Evolutionary conservation across 2,888 invertebrate genomes (phyloP), one percentile per base, ranked within the genome.

Genomic region (Pilophorus perplexus): DNA sequence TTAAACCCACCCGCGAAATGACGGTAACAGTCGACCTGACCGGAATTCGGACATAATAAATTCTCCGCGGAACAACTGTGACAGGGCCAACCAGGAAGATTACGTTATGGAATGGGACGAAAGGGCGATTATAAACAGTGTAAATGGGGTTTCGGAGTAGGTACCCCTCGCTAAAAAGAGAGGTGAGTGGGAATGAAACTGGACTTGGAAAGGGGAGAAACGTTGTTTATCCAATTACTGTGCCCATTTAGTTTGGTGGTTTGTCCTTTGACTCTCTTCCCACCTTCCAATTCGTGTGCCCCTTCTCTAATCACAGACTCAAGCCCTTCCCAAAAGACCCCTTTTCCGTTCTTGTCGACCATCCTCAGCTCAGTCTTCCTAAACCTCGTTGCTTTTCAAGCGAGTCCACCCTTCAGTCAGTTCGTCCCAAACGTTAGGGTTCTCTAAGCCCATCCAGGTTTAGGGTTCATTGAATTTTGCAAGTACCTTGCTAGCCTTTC

Each of bases 201-300:
- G 46, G 46, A 46, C 46, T 46, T 46, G 46, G 46, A 14, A 2
- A 44, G 52, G 52, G n/a, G n/a, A 25, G 52, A 28, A 52, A 52
- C 52, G 52, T 59, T 42, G 59, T 59, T 59, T 59, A 59, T 59
- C 59, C 59, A 59, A 59, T 59, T 59, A 59, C 59, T 25, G 59
- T 42, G 42, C 25, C 59, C 27, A 59, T 59, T 59, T 59, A 25
- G 59, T 59, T 59, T 40, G 44, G 59, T 25, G 59, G 59, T 40
- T 42, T 42, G 44, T 33, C 59, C 59, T 59, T 59, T 59, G 59
- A 42, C 59, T 46, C 23, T 22, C 5, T n/a, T 12, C 22, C 14
- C 4, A 12, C 23, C 46, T 46, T 25, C n/a, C 46, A 46, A 25
- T 25, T 14, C 25, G 23, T 23, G 23, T n/a, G 23, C 23, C 46